These are phyloP conservation scores for Cossypha heuglini DNA, from an alignment of 2,797 vertebrate species.

Conservation along the genomic window DNA sequence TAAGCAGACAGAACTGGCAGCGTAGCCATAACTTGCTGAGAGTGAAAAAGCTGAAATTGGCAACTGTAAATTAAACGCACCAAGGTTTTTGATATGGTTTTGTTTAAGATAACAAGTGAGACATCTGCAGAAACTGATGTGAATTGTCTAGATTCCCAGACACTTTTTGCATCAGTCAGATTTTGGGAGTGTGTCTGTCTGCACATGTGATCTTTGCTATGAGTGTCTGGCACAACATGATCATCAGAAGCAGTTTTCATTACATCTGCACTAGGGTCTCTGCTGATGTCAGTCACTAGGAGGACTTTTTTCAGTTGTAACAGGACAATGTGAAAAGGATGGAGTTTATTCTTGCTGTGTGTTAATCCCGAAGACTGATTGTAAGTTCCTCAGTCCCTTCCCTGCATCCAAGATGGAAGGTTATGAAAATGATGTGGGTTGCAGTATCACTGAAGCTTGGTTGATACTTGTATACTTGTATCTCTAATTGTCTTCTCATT, in stretches of 20 bases:
- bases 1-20: conserved; percentile 53
- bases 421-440: conserved; percentile 60
- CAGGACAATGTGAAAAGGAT: neutral
- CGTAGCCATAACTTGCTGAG: conserved; percentile 62
- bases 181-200: conserved; percentile 53
- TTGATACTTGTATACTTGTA: conserved; percentile 65
- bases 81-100: conserved; percentile 69
- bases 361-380: neutral
- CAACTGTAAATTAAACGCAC: conserved; percentile 61
- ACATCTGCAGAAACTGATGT: conserved; percentile 72
- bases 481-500: conserved; percentile 38
- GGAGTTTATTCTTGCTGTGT: neutral
- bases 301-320: neutral
- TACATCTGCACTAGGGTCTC: conserved; percentile 26
- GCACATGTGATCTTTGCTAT: conserved; percentile 51
- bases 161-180: conserved; percentile 32
- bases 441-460: conserved; percentile 35
- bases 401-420: neutral
- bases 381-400: neutral
- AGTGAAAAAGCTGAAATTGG: conserved; percentile 64
- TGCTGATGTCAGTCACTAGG: conserved; percentile 29
- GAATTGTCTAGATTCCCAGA: conserved; percentile 63
- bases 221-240: conserved; percentile 47
- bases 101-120: conserved; percentile 69
- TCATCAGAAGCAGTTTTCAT: neutral